Evolutionary conservation across 2,888 invertebrate genomes (phyloP).

Genomic region (Luffia ferchaultella): DNA sequence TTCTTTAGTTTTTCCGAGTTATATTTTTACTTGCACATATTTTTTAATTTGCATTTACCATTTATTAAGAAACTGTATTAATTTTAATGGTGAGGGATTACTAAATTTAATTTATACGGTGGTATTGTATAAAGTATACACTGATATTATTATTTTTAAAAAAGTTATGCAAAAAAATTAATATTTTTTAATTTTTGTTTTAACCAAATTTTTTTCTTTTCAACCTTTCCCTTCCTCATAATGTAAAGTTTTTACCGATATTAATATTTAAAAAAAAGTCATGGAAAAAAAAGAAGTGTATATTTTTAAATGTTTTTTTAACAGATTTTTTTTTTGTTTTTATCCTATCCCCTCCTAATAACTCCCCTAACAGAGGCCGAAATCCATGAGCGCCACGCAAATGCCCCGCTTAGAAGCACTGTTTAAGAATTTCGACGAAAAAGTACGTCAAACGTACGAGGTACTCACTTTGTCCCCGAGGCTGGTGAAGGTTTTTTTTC

Average conservation of each 20-base stretch:
- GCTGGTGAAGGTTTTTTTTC: slow-evolving; percentile 44
- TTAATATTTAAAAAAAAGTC: neutral
- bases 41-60: neutral
- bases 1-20: no score
- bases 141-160: no score
- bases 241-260: no score
- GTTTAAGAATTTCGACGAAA: slow-evolving; percentile 49
- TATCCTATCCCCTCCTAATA: no score
- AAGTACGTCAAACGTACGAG: slow-evolving; percentile 46
- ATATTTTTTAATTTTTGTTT: no score
- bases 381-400: slow-evolving; percentile 58
- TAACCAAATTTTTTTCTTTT: no score
- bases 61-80: neutral
- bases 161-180: no score
- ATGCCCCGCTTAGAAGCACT: slow-evolving; percentile 51
- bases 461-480: slow-evolving; percentile 50
- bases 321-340: neutral
- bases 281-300: neutral
- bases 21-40: slow-evolving; percentile 9
- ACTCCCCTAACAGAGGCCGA: slow-evolving; percentile 43
- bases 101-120: neutral
- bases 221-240: no score
- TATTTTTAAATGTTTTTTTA: neutral
- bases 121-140: no score
- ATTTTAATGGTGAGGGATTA: slow-evolving; percentile 3